Conservation (phyloP, 2,113 vertebrate genomes). For the Labrus mixtus region DNA sequence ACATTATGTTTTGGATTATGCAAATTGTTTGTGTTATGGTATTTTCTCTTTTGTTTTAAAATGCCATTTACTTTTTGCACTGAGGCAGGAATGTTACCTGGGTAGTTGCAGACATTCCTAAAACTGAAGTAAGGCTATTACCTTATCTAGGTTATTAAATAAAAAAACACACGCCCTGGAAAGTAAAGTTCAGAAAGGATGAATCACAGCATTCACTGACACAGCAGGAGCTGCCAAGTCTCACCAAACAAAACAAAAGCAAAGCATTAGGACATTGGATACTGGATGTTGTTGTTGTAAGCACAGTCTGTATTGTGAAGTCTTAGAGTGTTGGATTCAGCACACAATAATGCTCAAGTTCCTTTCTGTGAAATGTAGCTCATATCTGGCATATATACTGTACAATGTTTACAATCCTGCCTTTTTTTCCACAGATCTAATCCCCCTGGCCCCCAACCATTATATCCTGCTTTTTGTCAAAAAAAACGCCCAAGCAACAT, state of each 20-base stretch:
- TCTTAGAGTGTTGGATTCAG: background rate
- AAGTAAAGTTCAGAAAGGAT: background rate
- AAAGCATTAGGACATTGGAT: slow-evolving; percentile 1
- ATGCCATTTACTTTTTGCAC: background rate
- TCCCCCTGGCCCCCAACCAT: background rate
- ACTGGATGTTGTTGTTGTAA: background rate
- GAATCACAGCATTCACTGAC: background rate
- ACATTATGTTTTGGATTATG: background rate
- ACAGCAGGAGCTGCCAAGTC: background rate
- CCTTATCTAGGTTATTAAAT: background rate
- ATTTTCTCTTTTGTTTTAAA: background rate
- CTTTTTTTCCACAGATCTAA: slow-evolving; percentile 25
- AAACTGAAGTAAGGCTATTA: slow-evolving; percentile 1
- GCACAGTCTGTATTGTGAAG: slow-evolving; percentile 25
- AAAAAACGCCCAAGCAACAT: slow-evolving; percentile 34
- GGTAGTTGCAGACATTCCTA: slow-evolving; percentile 1
- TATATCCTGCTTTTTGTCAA: background rate
- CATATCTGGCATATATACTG: background rate
- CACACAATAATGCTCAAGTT: background rate
- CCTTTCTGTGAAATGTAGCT: slow-evolving; percentile 6
- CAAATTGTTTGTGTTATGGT: background rate
- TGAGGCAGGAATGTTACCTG: slow-evolving; percentile 35
- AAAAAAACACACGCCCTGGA: background rate
- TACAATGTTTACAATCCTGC: background rate
- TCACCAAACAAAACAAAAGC: background rate